Conservation (phyloP, 2,113 vertebrate species). For the Acrocephalus arundinaceus region DNA sequence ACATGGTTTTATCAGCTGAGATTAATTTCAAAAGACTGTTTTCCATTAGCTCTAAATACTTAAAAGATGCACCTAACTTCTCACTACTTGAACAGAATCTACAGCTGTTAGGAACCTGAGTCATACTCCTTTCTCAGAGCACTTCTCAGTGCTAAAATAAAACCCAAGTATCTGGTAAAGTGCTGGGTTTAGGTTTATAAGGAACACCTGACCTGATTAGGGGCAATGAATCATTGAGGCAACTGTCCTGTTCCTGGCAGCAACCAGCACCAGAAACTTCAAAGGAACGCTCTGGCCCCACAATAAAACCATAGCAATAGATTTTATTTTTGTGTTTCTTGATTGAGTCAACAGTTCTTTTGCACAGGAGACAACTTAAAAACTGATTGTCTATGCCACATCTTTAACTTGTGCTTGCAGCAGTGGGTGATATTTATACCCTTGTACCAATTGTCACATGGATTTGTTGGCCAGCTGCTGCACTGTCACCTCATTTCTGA, state of each 20-base stretch:
- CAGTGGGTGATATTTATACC: constrained; percentile 1
- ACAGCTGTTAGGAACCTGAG: neutral
- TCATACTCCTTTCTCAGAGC: neutral
- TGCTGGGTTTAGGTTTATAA: neutral
- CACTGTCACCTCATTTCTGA: constrained; percentile 49
- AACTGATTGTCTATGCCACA: neutral
- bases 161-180: neutral
- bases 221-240: neutral
- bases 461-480: constrained; percentile 44
- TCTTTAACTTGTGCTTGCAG: constrained; percentile 3
- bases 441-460: neutral
- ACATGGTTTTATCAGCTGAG: neutral
- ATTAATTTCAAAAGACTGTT: neutral
- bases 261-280: neutral
- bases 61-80: neutral
- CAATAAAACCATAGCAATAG: neutral
- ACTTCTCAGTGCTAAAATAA: neutral
- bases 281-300: neutral
- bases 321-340: neutral
- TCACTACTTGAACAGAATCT: neutral
- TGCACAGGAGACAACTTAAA: neutral
- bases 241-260: neutral
- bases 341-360: neutral
- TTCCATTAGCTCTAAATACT: neutral
- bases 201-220: neutral